These are phyloP conservation scores for Chiroxiphia lanceolata DNA, from an alignment of 2,797 vertebrate species.

Conservation along the genomic window DNA sequence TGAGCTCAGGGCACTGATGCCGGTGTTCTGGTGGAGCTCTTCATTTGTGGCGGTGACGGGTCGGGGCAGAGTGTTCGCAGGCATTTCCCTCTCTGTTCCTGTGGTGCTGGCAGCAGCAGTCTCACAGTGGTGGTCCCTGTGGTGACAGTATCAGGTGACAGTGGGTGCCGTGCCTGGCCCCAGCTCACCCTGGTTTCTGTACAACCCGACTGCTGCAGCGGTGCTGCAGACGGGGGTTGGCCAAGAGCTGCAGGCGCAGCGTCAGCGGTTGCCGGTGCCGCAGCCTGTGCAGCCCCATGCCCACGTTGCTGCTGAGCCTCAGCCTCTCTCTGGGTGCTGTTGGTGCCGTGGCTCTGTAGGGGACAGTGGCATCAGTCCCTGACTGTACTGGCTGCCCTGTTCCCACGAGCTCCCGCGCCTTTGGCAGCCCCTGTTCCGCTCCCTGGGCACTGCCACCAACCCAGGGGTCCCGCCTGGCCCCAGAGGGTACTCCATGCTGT, in stretches of 20 bases:
- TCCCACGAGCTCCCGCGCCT: fast-evolving
- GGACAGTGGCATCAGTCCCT: neutral
- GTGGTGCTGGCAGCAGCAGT: fast-evolving
- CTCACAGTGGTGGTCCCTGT: neutral
- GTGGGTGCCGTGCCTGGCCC: neutral
- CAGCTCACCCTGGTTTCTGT: neutral
- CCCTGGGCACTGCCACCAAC: fast-evolving
- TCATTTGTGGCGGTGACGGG: fast-evolving
- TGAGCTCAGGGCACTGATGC: fast-evolving
- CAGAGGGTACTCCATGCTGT: fast-evolving
- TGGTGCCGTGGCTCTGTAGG: fast-evolving
- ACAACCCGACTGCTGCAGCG: fast-evolving
- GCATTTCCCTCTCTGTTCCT: fast-evolving
- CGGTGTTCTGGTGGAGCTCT: neutral
- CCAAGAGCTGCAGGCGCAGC: neutral
- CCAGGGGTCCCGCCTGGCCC: neutral
- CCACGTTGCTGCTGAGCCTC: fast-evolving
- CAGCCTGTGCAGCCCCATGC: neutral
- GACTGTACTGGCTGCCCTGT: neutral
- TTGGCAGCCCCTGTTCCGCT: fast-evolving
- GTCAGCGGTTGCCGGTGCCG: fast-evolving
- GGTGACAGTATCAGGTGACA: neutral
- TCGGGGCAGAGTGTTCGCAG: fast-evolving
- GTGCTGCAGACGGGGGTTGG: neutral
- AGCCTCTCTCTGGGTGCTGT: fast-evolving